Base-by-base conservation (phyloP, 2,113 vertebrate species). In the Conger conger region DNA sequence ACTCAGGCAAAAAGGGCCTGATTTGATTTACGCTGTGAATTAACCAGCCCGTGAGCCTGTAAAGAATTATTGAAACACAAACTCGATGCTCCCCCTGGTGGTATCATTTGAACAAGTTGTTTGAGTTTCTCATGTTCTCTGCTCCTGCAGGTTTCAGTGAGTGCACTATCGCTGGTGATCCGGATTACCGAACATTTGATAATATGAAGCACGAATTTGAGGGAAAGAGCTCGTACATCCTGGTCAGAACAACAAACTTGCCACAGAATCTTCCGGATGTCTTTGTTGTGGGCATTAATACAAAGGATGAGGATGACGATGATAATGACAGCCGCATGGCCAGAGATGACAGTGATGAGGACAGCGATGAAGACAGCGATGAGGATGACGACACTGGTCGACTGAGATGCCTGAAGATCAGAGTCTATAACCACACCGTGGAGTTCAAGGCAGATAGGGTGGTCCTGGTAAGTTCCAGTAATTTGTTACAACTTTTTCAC, bases 131-230 rank as follows among this genome's bases (percentile, higher is more conserved):
- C 13, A n/a, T 13, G 27, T 73, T 81, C 73, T 30, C n/a, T 83
- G 7, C 16, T n/a, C n/a, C 76, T 23, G 40, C 87, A 97, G 97
- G 86, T 17, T 97, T 96, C 80, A 87, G 88, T 35, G 92, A 90
- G 82, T 97, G 97, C 82, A 87, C 27, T 0, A 60, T 97, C 83
- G 88, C 91, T 0, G 91, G 91, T 0, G 93, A 95, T 42, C 92
- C 95, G 1, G 92, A 96, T 85, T 97, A 96, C 85, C 30, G 50
- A 88, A 96, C 95, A 1, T 97, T 96, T 2, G 96, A 97, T 0
- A 82, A 92, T 38, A 80, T 95, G 87, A 90, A 92, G 88, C 93
- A 97, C 85, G 80, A 94, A 36, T 97, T 97, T 80, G 87, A 95
- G 80, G 96, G 95, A 20, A 90, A 86, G 80, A 85, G 92, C 82